These are phyloP conservation scores for Apostichopus japonicus DNA, from an alignment of 35 echinoderm and acorn worm species.

Conservation along the genomic window DNA sequence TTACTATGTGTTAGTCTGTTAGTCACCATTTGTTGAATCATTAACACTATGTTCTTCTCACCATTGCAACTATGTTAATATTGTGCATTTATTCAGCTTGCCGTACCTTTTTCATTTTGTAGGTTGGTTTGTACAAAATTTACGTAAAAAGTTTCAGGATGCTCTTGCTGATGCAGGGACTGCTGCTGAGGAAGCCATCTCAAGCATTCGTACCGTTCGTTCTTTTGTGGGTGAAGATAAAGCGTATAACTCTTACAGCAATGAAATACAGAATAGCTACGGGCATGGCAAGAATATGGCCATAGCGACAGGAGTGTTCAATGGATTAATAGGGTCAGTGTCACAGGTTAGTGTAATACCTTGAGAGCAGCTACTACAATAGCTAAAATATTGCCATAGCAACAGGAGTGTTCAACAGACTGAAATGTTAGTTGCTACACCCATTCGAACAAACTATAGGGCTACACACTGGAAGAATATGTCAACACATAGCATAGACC, in stretches of 20 bases:
- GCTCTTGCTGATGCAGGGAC: slow-evolving; percentile 85
- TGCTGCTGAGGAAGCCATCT: slow-evolving; percentile 89
- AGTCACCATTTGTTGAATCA: too few relatives aligned
- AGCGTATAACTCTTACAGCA: slow-evolving; percentile 58
- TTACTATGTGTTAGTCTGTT: too few relatives aligned
- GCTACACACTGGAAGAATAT: too few relatives aligned
- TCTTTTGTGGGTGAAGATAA: slow-evolving; percentile 80
- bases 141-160: slow-evolving; percentile 94
- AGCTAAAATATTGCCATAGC: too few relatives aligned
- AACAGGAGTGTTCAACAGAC: too few relatives aligned
- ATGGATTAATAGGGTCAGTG: slow-evolving; percentile 84
- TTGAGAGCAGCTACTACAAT: too few relatives aligned
- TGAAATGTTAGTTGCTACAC: too few relatives aligned
- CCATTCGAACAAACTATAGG: too few relatives aligned
- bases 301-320: slow-evolving; percentile 71
- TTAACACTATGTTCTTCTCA: too few relatives aligned
- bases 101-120: neutral
- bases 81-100: neutral
- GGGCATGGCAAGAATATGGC: slow-evolving; percentile 78
- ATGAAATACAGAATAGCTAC: slow-evolving; percentile 90
- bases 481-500: too few relatives aligned
- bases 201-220: slow-evolving; percentile 87
- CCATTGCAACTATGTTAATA: too few relatives aligned
- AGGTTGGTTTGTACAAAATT: slow-evolving; percentile 79
- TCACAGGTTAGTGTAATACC: slow-evolving; percentile 65